Evolutionary conservation across 2,888 invertebrate genomes (phyloP), one percentile per base, ranked within the genome.

Genomic region (Coenonympha arcania): DNA sequence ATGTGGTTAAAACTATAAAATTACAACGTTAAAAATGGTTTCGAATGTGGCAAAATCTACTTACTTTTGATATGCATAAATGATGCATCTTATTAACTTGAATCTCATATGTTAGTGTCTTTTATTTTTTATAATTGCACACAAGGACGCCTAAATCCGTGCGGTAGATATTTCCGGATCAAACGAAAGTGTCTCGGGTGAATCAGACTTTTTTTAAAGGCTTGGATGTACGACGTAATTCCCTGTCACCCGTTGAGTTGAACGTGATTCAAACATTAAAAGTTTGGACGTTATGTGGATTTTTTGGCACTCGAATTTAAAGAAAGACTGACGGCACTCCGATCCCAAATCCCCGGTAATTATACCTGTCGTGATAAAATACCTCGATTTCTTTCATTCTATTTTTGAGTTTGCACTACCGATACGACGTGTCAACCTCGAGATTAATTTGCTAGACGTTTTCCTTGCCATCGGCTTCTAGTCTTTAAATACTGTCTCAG

Each of bases 91-190:
- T 64, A 68, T 72, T 64, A 59, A 58, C 63, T 68, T 64, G 63
- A 33, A 41, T 59, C 52, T 49, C 57, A 56, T 62, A 64, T 76
- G 75, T 79, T 76, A 74, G 79, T 78, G 76, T 84, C 79, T 80
- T 80, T 76, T 73, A 73, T 72, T 66, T 63, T 75, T 75, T 71
- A 74, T 75, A 73, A 70, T 69, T 68, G 71, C 67, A 72, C 72
- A 70, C 83, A 86, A 86, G 84, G 85, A 84, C 84, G 75, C 71
- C 78, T 80, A 81, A 80, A 76, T 80, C 70, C 66, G 77, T 69
- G 58, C 69, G 59, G 65, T 56, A 67, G 75, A 75, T 85, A 85
- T 82, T 82, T 85, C 81, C 84, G 83, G 68, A 78, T 75, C 74
- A 65, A 70, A 81, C 77, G 73, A 76, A 81, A 80, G 65, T 74